Evolutionary conservation across 2,888 invertebrate species (phyloP).

Genomic region (Tubulanus polymorphus): DNA sequence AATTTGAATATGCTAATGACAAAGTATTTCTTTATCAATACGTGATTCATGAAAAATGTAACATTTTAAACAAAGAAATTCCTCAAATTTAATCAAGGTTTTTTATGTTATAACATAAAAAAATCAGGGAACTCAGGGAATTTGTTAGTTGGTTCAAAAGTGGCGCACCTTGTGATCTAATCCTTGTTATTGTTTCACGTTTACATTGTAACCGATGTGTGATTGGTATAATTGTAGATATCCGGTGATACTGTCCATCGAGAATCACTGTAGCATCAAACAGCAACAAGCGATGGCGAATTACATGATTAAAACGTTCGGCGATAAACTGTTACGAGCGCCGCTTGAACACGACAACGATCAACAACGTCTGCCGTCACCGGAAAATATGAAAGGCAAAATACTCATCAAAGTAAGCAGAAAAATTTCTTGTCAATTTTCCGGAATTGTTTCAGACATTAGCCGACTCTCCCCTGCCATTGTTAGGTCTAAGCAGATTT

Average conservation of each 20-base stretch:
- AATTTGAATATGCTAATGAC: too few species aligned
- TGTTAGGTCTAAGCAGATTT: too few species aligned
- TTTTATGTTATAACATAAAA: background rate
- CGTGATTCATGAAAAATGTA: too few species aligned
- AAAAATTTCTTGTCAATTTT: too few species aligned
- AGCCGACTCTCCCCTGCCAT: too few species aligned
- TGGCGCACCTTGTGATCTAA: background rate
- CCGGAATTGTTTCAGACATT: too few species aligned
- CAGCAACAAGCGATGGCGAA: conserved; percentile 54
- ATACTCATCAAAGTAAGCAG: conserved; percentile 20
- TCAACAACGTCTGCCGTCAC: conserved; percentile 27
- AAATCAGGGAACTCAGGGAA: background rate
- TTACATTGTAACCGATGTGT: background rate
- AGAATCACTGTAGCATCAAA: conserved; percentile 56
- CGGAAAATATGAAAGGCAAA: conserved; percentile 1
- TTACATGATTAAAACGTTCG: conserved; percentile 46
- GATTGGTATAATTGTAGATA: conserved; percentile 49
- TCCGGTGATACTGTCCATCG: conserved; percentile 57
- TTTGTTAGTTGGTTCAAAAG: background rate
- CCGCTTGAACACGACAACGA: conserved; percentile 27
- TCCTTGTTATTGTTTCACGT: background rate
- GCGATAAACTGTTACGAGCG: conserved; percentile 41
- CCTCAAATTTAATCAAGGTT: background rate
- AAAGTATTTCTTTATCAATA: too few species aligned
- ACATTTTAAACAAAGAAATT: too few species aligned